phyloP scores from a whole-genome alignment of 1,140 invertebrate genomes.

The Wiebesia pumilae region DNA sequence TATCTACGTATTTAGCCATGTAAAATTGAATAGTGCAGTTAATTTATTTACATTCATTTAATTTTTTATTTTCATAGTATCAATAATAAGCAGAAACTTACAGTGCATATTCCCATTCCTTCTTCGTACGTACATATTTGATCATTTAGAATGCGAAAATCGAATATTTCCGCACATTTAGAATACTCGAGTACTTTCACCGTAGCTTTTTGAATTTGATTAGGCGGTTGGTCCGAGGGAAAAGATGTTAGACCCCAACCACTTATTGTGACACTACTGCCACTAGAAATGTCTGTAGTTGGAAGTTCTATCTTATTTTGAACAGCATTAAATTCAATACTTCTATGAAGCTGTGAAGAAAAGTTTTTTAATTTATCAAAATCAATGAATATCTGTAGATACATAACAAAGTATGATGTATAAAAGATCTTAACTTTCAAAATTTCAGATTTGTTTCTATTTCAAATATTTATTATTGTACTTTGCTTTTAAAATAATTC shows the following conservation, averaged over 20 bases:
- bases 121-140: neutral
- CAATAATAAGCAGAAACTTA: neutral
- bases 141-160: neutral
- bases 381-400: too few species aligned
- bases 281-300: neutral
- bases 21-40: too few species aligned
- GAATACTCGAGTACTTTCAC: neutral
- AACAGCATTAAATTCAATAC: neutral
- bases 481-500: too few species aligned
- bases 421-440: too few species aligned
- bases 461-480: too few species aligned
- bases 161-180: neutral
- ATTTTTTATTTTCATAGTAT: neutral
- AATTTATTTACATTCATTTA: too few species aligned
- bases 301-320: conserved; percentile 10
- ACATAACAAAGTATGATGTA: too few species aligned
- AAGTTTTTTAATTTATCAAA: neutral
- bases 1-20: too few species aligned
- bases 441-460: too few species aligned
- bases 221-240: neutral
- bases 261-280: neutral
- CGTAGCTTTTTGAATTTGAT: neutral
- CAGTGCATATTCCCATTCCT: neutral
- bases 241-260: neutral
- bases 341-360: neutral